Evolutionary conservation across 2,888 invertebrate species (phyloP), one percentile per base, ranked within the genome.

Genomic region (Hirtodrosophila duncani): DNA sequence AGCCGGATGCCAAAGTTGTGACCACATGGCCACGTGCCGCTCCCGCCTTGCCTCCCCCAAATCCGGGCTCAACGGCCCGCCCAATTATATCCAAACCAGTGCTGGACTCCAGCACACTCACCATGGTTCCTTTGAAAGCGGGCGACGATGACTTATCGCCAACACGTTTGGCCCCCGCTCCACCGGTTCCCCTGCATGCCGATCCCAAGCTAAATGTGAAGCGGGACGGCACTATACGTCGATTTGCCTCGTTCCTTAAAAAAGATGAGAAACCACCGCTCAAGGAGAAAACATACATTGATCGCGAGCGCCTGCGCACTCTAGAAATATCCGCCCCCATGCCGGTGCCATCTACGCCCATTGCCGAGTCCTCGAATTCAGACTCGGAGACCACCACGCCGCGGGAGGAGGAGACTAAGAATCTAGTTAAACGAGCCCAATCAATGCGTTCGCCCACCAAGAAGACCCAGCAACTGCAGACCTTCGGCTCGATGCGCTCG

Each of bases 311-410:
- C 0, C 81, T 96, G 39, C 89, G 94, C 37, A 92, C 91, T 45
- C 87, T 95, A 38, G 92, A 94, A 83, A 96, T 96, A 72, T 96
- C 96, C 0, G 90, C 92, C 72, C 96, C 96, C 0, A 94, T 96
- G 67, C 90, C 92, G 0, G 78, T 70, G 20, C 65, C 83, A 0
- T 89, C 5, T 1, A 89, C 88, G 8, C 89, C 90, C 0, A 88
- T 93, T 0, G 89, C 93, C 0, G 91, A 92, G 0, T 88, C 89
- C 88, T 85, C 85, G 1, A 84, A 84, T 41, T 85, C 84, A 2
- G 83, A 84, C 75, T 88, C 89, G 30, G 67, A 82, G 50, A 81
- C 78, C 1, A 81, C 83, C 1, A 81, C 83, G 5, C 83, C 83
- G 7, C 82, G 84, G 33, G 86, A 87, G 2, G 91, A 91, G 8